A percentile compares a stretch with the other conserved stretches of the same genome.
Evolutionary conservation across 1,140 invertebrate genomes (phyloP).

Genomic region (Hylyphantes graminicola): DNA sequence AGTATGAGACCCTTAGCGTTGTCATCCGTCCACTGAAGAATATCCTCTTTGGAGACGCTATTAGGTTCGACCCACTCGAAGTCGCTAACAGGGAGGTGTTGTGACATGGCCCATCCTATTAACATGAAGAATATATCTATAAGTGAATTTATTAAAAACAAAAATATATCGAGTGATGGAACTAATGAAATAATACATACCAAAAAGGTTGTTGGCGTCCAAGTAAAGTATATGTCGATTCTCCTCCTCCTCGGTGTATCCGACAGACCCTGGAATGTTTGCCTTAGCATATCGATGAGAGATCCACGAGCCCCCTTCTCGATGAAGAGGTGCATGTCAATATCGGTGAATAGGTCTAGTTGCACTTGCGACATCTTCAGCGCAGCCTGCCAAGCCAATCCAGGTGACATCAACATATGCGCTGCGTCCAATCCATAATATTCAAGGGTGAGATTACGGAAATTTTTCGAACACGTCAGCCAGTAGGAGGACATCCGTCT

Average conservation of each 20-base stretch:
- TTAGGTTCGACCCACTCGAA: constrained; percentile 48
- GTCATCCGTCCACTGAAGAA: constrained; percentile 56
- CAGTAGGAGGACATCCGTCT: constrained; percentile 61
- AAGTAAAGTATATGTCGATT: not conserved
- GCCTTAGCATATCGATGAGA: not conserved
- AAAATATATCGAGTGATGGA: constrained; percentile 57
- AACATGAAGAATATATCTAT: constrained; percentile 31
- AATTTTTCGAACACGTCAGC: constrained; percentile 64
- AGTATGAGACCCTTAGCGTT: constrained; percentile 62
- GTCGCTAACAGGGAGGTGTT: not conserved
- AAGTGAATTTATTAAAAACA: constrained; percentile 64
- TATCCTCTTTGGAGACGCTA: not conserved
- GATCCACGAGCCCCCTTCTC: constrained; percentile 13
- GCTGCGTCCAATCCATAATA: not conserved
- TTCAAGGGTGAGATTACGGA: constrained; percentile 55
- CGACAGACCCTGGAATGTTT: too few relatives aligned
- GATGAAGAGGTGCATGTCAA: constrained; percentile 42
- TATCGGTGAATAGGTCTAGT: constrained; percentile 26
- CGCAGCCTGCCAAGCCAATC: constrained; percentile 23
- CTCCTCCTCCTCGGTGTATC: not conserved
- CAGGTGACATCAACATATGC: not conserved
- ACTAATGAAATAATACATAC: not conserved
- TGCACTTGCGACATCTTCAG: not conserved
- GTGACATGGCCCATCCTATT: constrained; percentile 24
- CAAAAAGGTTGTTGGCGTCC: too few relatives aligned